A percentile compares a stretch with the other conserved stretches of the same genome.
Conservation (phyloP, 2,888 invertebrate genomes). For the Gastracanthus pulcherrimus region DNA sequence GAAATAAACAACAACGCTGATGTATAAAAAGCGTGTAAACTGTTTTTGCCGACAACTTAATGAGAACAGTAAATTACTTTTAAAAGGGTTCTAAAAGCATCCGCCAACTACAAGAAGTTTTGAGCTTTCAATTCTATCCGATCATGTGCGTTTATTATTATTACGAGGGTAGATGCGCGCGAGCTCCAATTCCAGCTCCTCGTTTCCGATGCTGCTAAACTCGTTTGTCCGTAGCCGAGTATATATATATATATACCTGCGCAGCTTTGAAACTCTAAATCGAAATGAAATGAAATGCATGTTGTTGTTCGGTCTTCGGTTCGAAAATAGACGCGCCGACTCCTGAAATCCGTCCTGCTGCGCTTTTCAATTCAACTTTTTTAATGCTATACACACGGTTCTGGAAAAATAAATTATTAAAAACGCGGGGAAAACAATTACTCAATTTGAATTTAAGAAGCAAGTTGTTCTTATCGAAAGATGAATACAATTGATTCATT, state of each 20-base stretch:
- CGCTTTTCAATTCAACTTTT: background rate
- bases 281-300: background rate
- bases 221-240: background rate
- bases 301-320: no score
- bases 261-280: background rate
- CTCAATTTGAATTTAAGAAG: no score
- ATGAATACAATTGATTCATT: no score
- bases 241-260: no score
- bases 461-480: no score
- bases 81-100: background rate
- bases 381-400: background rate
- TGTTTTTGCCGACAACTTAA: background rate
- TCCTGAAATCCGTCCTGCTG: background rate
- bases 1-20: no score
- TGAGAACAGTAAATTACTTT: background rate
- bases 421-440: no score
- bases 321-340: background rate
- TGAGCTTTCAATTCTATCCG: slow-evolving; percentile 5
- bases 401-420: no score
- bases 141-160: background rate
- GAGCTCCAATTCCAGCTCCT: slow-evolving; percentile 8
- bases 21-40: background rate
- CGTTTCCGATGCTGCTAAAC: background rate
- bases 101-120: background rate
- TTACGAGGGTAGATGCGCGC: slow-evolving; percentile 6